A percentile compares a stretch with the other conserved stretches of the same genome.
phyloP scores from a whole-genome alignment of 2,797 vertebrate species.

The Rachycentron canadum region DNA sequence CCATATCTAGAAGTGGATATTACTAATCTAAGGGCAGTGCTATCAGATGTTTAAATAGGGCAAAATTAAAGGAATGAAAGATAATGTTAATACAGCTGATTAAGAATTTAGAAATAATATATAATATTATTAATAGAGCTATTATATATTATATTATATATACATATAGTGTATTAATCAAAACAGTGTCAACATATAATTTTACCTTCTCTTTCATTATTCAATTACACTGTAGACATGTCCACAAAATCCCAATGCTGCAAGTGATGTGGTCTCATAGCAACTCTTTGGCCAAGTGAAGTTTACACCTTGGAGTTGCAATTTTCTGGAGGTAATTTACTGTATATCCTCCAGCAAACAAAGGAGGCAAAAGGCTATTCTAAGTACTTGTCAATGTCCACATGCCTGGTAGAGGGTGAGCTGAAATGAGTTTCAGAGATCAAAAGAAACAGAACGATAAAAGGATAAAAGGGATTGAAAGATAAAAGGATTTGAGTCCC shows the following conservation, averaged over 20 bases:
- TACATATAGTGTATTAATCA: no score
- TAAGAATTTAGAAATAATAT: no score
- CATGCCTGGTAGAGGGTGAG: constrained; percentile 53
- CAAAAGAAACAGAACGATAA: constrained; percentile 71
- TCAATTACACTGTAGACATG: neutral
- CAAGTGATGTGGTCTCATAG: neutral
- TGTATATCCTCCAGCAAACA: constrained; percentile 56
- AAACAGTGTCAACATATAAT: neutral
- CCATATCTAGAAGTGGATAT: no score
- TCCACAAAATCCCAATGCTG: neutral
- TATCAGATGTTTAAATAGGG: neutral
- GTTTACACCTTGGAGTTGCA: constrained; percentile 27
- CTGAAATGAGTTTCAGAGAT: constrained; percentile 76
- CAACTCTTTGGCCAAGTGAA: constrained; percentile 16
- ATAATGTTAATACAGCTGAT: no score
- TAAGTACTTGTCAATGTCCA: constrained; percentile 46
- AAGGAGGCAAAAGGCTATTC: constrained; percentile 51
- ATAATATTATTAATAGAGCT: no score
- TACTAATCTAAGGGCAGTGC: no score
- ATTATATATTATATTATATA: no score
- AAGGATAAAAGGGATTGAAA: constrained; percentile 66
- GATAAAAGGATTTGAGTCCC: constrained; percentile 72
- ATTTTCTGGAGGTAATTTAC: constrained; percentile 47
- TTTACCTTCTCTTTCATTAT: neutral
- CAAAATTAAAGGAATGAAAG: no score